Evolutionary conservation across 2,888 invertebrate genomes (phyloP).

Genomic region (Lapara coniferarum): DNA sequence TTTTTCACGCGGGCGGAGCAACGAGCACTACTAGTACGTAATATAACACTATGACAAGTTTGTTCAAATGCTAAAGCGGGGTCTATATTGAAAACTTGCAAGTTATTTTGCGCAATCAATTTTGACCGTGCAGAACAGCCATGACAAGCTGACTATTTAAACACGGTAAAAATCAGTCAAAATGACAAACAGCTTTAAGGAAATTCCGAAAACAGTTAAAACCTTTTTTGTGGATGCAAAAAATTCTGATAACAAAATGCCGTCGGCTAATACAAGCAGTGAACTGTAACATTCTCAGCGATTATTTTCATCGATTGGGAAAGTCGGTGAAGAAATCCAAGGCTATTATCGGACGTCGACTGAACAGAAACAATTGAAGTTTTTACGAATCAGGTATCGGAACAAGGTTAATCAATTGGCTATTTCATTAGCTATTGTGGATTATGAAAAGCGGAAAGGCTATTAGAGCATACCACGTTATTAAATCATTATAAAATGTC

Average conservation of each 20-base stretch:
- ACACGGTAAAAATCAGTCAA: background rate
- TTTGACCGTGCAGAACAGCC: background rate
- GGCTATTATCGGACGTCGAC: conserved; percentile 1
- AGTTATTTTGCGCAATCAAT: background rate
- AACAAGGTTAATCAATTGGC: conserved; percentile 40
- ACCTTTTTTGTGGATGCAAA: background rate
- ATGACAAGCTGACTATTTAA: background rate
- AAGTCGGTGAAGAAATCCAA: conserved; percentile 14
- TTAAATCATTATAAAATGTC: background rate
- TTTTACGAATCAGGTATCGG: background rate
- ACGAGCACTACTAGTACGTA: no score
- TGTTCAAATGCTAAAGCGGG: background rate
- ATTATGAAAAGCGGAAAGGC: background rate
- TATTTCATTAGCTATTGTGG: conserved; percentile 25
- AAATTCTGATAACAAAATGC: background rate
- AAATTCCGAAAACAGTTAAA: background rate
- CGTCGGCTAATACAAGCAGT: conserved; percentile 4
- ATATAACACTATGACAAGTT: conserved; percentile 4
- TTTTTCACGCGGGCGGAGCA: no score
- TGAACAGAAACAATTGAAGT: conserved; percentile 28
- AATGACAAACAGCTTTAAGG: background rate
- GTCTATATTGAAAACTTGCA: no score
- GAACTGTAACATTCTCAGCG: conserved; percentile 1
- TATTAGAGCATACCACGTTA: conserved; percentile 5
- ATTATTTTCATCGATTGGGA: conserved; percentile 17